Evolutionary conservation across 2,113 vertebrate species (phyloP), one percentile per base, ranked within the genome.

Genomic region (Gorsachius goisagi): DNA sequence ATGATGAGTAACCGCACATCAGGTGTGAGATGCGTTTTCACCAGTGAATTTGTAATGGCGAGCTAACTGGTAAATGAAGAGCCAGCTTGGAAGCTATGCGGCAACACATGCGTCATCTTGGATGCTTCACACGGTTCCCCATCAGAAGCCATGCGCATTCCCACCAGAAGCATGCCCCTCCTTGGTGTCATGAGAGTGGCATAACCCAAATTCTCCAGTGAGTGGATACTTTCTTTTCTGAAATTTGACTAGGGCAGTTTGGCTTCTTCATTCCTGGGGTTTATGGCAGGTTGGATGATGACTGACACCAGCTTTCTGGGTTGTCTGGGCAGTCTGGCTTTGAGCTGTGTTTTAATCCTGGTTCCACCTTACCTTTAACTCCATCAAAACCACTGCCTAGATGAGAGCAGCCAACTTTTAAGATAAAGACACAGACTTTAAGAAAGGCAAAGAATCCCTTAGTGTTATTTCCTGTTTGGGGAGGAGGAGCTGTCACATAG

Each of bases 101-200:
- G 18, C 27, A 75, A 44, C 23, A 75, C 53, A 72, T 15, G 26
- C 0, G 1, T 4, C 68, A 24, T 35, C 1, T 5, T 74, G 56
- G 32, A 28, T 84, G 32, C 33, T 71, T 85, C 56, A 50, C 18
- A 1, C 0, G 3, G 12, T 50, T 4, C 93, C 26, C 16, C 59
- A 59, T 4, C 44, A 88, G 60, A 72, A 59, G 35, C 9, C 23
- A 9, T 1, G 8, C 19, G 17, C 1, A 0, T 50, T 94, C 26
- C 16, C 59, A 59, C 5, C 44, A 88, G 56, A 72, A 59, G 35
- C 9, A 20, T 44, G n/a, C 56, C 56, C n/a, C 37, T 67, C 13
- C 17, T 75, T 26, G 30, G 63, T 35, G 14, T 41, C 12, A 3
- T 13, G n/a, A 84, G 33, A 8, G 26, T 32, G 28, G 23, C 20